Evolutionary conservation across 92 coral and sea anemone genomes (phyloP).

Genomic region (Phymanthus crucifer): DNA sequence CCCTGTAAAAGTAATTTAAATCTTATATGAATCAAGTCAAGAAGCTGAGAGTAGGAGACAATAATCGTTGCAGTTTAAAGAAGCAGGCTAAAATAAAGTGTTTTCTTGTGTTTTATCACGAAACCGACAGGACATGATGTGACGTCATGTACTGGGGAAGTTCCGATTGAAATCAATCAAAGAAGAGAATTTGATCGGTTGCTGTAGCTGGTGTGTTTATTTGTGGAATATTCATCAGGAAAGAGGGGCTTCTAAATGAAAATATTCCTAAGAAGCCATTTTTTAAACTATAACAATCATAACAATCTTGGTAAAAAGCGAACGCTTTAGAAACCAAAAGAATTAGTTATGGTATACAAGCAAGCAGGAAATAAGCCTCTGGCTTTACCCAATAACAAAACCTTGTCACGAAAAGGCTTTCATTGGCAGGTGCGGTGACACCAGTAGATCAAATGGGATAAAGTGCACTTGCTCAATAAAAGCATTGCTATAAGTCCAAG

Average conservation of each 20-base stretch:
- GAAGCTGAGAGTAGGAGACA: not conserved
- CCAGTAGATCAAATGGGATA: not conserved
- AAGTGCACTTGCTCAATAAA: not conserved
- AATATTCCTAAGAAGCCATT: no score
- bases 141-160: not conserved
- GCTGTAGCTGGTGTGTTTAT: no score
- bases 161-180: not conserved
- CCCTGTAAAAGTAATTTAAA: no score
- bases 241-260: no score
- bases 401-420: not conserved
- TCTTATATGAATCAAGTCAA: no score
- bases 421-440: not conserved
- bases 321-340: no score
- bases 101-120: not conserved
- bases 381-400: not conserved
- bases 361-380: no score
- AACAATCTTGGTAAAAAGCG: no score
- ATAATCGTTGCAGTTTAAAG: not conserved
- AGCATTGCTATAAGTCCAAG: not conserved
- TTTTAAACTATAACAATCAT: no score
- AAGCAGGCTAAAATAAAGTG: not conserved
- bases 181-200: no score
- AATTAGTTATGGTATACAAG: no score
- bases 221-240: no score
- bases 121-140: constrained; percentile 4